Conservation (phyloP, 2,888 invertebrate species). For the Ichneumon xanthorius region DNA sequence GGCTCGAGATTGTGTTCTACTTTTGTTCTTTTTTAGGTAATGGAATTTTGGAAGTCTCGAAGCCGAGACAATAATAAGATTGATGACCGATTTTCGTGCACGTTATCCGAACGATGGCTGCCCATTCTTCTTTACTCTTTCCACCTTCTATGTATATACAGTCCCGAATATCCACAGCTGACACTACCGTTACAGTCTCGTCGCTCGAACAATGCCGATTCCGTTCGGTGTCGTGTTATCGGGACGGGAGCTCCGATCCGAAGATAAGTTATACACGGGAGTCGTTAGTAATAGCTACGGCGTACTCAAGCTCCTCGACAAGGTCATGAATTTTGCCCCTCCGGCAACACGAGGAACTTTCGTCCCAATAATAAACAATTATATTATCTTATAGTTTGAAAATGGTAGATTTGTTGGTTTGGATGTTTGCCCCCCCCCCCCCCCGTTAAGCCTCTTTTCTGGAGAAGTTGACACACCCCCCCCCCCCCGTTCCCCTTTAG, state of each 20-base stretch:
- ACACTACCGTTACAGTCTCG: constrained; percentile 24
- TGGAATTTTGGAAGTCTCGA: constrained; percentile 27
- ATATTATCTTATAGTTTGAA: too few relatives aligned
- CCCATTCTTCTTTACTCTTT: neutral
- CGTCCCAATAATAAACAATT: neutral
- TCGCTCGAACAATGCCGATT: constrained; percentile 43
- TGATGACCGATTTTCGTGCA: constrained; percentile 27
- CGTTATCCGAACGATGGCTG: neutral
- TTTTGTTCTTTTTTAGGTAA: neutral
- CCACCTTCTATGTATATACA: neutral
- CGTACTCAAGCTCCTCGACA: neutral
- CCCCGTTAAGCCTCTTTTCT: too few relatives aligned
- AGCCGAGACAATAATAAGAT: constrained; percentile 33
- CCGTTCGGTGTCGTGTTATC: constrained; percentile 46
- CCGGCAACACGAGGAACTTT: neutral
- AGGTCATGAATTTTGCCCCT: neutral
- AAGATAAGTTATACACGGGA: neutral
- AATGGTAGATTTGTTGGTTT: too few relatives aligned
- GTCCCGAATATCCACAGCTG: neutral
- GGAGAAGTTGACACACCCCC: too few relatives aligned
- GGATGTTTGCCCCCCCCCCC: too few relatives aligned
- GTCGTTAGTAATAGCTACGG: constrained; percentile 1
- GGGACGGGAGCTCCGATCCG: constrained; percentile 3
- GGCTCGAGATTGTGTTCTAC: neutral
- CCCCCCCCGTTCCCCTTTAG: too few relatives aligned